Conservation (phyloP, 2,113 vertebrate genomes). For the Campylomormyrus numenius region DNA sequence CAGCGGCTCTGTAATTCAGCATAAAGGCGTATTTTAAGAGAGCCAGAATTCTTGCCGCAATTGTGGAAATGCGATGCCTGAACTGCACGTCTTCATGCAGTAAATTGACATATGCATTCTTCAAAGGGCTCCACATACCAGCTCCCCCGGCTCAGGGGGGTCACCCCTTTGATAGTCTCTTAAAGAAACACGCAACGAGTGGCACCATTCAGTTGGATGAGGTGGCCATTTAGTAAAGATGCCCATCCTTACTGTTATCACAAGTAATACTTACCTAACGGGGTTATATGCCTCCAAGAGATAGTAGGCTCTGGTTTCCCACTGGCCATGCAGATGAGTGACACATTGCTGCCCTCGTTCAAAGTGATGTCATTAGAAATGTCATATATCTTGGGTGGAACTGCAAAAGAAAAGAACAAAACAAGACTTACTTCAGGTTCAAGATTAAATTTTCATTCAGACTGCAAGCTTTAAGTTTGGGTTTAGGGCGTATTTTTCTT, state of each 20-base stretch:
- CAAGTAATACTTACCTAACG: constrained; percentile 73
- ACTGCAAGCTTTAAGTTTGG: neutral
- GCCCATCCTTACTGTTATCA: constrained; percentile 54
- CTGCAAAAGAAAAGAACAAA: constrained; percentile 55
- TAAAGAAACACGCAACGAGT: constrained; percentile 50
- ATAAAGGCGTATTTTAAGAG: constrained; percentile 50
- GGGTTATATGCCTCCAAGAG: constrained; percentile 96
- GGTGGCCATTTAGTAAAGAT: constrained; percentile 60
- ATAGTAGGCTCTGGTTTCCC: constrained; percentile 94
- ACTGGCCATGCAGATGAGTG: constrained; percentile 86
- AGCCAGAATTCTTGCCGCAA: constrained; percentile 42
- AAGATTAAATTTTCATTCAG: neutral
- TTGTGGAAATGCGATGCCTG: constrained; percentile 24
- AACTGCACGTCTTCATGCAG: neutral
- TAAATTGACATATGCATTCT: constrained; percentile 43
- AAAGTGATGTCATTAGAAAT: constrained; percentile 82
- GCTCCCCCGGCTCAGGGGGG: constrained; percentile 52
- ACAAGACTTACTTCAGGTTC: neutral
- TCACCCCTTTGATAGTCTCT: constrained; percentile 58
- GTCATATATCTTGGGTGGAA: constrained; percentile 93
- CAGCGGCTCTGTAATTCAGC: constrained; percentile 27
- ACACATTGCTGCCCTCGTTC: constrained; percentile 93
- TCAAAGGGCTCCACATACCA: constrained; percentile 47
- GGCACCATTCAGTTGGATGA: constrained; percentile 35
- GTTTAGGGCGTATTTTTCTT: neutral